Conservation (phyloP, 2,888 invertebrate genomes). For the Pristionchus exspectatus region DNA sequence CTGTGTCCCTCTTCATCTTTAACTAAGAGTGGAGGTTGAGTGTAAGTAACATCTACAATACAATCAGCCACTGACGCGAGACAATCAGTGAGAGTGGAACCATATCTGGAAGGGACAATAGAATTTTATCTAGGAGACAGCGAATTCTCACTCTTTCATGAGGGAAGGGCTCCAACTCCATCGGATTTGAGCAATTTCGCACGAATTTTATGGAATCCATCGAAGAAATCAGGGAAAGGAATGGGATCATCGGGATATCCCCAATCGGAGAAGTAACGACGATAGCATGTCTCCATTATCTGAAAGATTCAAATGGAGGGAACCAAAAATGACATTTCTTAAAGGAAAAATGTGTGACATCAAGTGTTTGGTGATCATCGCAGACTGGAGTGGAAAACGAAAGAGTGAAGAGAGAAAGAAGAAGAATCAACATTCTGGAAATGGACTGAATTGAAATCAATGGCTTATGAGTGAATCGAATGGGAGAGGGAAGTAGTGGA, state of each 20-base stretch:
- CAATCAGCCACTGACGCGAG: not conserved
- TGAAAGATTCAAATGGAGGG: not conserved
- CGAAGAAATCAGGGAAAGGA: constrained; percentile 20
- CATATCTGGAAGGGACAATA: not conserved
- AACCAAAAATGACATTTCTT: no score
- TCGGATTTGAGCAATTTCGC: not conserved
- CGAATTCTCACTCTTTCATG: not conserved
- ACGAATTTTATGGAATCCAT: constrained; percentile 1
- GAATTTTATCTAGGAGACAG: not conserved
- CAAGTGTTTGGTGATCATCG: constrained; percentile 7
- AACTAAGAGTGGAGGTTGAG: not conserved
- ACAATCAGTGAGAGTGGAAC: not conserved
- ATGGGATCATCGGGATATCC: not conserved
- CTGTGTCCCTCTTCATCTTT: not conserved
- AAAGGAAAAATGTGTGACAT: constrained; percentile 8
- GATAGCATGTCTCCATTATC: constrained; percentile 7
- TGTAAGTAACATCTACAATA: not conserved
- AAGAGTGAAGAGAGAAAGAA: not conserved
- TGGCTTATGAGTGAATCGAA: not conserved
- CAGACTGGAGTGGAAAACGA: not conserved
- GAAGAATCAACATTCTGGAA: not conserved
- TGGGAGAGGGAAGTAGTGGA: not conserved
- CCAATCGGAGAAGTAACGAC: not conserved
- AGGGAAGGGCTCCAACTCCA: not conserved
- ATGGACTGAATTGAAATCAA: no score